Evolutionary conservation across 2,797 vertebrate genomes (phyloP).

Genomic region (Parauchenoglanis punctatus): DNA sequence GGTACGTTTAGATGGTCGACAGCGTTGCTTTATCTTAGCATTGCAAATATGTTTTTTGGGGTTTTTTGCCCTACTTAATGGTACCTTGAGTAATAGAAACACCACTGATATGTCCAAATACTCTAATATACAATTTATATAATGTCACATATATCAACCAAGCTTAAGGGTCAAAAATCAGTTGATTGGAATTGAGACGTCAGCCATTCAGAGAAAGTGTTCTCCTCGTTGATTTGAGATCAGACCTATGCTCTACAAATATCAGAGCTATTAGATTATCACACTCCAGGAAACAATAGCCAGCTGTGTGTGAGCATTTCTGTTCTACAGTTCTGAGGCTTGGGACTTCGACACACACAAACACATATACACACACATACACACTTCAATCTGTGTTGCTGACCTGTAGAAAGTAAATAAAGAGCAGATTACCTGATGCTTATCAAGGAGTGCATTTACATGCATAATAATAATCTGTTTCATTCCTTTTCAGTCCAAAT

Average conservation of each 20-base stretch:
- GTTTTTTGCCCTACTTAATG: not conserved
- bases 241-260: conserved; percentile 8
- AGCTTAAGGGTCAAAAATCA: not conserved
- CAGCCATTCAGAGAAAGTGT: not conserved
- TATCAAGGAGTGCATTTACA: conserved; percentile 4
- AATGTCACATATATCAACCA: not conserved
- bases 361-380: not conserved
- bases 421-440: not conserved
- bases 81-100: not conserved
- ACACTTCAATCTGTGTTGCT: not conserved
- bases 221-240: not conserved
- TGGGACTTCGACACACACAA: not conserved
- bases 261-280: conserved; percentile 16
- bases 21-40: not conserved
- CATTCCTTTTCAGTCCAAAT: not conserved
- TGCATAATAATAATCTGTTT: not conserved
- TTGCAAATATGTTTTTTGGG: not conserved
- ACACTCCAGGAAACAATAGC: not conserved
- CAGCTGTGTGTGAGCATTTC: not conserved
- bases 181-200: not conserved
- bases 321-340: not conserved
- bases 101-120: not conserved
- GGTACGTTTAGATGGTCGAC: not conserved
- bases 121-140: not conserved
- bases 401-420: not conserved